These are phyloP conservation scores for Papilio xuthus DNA, from an alignment of 1,140 invertebrate species.

Conservation along the genomic window DNA sequence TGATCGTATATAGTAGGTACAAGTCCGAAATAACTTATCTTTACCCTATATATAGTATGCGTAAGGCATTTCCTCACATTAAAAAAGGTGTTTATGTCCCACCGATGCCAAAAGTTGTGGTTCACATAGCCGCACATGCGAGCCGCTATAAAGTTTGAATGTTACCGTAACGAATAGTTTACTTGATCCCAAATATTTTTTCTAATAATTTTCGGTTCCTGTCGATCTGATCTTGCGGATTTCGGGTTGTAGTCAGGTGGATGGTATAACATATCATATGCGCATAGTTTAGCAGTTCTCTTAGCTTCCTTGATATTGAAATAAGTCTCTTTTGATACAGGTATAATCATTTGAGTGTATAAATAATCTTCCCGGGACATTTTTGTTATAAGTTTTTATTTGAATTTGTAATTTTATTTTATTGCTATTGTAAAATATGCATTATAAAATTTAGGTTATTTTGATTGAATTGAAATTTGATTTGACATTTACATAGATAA, in stretches of 20 bases:
- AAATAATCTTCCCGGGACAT: constrained; percentile 47
- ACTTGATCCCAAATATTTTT: constrained; percentile 74
- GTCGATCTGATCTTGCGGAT: constrained; percentile 65
- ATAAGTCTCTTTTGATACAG: constrained; percentile 62
- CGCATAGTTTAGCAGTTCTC: constrained; percentile 53
- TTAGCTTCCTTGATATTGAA: constrained; percentile 67
- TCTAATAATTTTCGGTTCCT: constrained; percentile 67
- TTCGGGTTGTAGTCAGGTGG: constrained; percentile 73
- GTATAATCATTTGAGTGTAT: constrained; percentile 67
- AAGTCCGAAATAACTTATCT: no score
- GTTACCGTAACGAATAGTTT: constrained; percentile 25
- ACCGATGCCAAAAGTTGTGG: no score
- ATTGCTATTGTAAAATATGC: neutral
- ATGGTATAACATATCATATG: constrained; percentile 76
- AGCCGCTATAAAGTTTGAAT: neutral
- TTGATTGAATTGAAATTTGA: neutral
- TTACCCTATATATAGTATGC: no score
- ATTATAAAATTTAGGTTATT: neutral
- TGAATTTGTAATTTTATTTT: neutral
- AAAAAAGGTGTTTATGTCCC: no score
- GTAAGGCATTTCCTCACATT: no score
- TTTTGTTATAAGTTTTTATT: neutral
- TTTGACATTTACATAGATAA: neutral
- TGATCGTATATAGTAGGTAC: no score
- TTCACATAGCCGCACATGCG: no score